Conservation (phyloP, 2,113 vertebrate species). For the Mus spicilegus region DNA sequence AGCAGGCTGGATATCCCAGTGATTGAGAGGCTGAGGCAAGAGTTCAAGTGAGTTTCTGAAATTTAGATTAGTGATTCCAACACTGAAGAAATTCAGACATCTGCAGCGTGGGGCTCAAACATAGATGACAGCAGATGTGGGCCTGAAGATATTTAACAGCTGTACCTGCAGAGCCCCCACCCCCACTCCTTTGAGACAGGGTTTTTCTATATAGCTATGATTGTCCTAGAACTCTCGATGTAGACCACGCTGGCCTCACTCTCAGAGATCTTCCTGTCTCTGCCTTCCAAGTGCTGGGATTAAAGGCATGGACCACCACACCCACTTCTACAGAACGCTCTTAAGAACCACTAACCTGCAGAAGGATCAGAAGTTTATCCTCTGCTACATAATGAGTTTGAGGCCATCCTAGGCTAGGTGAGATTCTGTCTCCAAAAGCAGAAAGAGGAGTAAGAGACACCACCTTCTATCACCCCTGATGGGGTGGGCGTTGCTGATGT, state of each 20-base stretch:
- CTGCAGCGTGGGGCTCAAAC: neutral
- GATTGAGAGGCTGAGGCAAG: too few relatives aligned
- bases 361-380: neutral
- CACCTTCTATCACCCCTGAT: neutral
- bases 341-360: constrained; percentile 30
- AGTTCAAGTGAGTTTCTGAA: too few relatives aligned
- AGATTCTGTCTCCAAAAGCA: neutral
- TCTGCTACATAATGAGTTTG: neutral
- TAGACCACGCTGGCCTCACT: neutral
- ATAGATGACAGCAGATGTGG: neutral
- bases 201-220: neutral
- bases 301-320: neutral
- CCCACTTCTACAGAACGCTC: neutral
- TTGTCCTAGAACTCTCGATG: neutral
- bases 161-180: neutral
- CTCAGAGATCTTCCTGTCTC: neutral
- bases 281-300: neutral
- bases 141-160: too few relatives aligned
- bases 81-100: neutral
- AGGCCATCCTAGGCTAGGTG: neutral
- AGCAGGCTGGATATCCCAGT: too few relatives aligned
- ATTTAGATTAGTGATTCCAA: neutral
- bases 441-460: neutral
- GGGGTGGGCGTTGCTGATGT: neutral
- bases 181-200: neutral